These are phyloP conservation scores for Platyura marginata DNA, from an alignment of 1,140 invertebrate species.

Conservation along the genomic window DNA sequence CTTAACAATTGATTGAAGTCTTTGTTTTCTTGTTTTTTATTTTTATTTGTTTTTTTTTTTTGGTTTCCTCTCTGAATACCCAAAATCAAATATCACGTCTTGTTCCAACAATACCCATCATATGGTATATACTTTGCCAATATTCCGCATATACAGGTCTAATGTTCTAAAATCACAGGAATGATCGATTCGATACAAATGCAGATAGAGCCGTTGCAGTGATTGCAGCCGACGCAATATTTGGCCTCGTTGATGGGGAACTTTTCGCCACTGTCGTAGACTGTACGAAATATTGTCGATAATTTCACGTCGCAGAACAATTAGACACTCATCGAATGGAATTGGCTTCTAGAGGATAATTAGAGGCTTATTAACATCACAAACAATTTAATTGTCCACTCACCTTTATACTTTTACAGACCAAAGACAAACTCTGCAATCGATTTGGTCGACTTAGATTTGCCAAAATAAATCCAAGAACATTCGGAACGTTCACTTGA, in stretches of 20 bases:
- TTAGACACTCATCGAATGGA: not conserved
- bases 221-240: not conserved
- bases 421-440: not conserved
- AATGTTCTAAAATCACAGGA: not conserved
- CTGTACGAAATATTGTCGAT: not conserved
- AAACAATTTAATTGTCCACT: too few species aligned
- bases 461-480: constrained; percentile 51
- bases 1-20: too few species aligned
- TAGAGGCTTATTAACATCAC: too few species aligned
- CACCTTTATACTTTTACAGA: not conserved
- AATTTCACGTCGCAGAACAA: not conserved
- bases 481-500: constrained; percentile 42
- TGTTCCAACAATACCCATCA: too few species aligned
- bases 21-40: too few species aligned
- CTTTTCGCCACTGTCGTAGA: not conserved
- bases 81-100: too few species aligned
- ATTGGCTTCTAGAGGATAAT: not conserved
- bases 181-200: not conserved
- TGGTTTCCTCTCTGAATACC: too few species aligned
- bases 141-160: too few species aligned
- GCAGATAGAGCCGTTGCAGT: not conserved
- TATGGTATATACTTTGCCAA: too few species aligned
- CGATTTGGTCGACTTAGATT: constrained; percentile 30
- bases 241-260: not conserved
- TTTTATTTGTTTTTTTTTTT: too few species aligned